phyloP scores from a whole-genome alignment of 2,888 invertebrate genomes.

The Agrochola lychnidis region DNA sequence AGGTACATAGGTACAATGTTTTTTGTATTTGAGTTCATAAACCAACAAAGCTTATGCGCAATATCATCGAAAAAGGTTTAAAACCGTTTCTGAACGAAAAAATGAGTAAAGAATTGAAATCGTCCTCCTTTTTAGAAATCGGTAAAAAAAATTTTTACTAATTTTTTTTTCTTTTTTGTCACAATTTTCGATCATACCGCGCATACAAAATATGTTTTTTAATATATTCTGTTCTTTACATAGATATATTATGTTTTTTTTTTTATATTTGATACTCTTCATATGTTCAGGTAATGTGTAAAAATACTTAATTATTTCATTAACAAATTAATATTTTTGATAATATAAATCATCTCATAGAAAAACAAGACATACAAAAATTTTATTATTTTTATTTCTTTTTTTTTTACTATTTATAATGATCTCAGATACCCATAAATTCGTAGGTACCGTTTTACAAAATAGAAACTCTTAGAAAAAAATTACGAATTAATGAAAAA shows the following conservation, averaged over 20 bases:
- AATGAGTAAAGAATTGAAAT: conserved; percentile 29
- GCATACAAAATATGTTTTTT: conserved; percentile 84
- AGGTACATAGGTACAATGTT: conserved; percentile 90
- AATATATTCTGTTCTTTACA: conserved; percentile 86
- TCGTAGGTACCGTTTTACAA: conserved; percentile 82
- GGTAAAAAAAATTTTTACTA: conserved; percentile 32
- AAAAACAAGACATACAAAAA: conserved; percentile 87
- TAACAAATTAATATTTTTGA: conserved; percentile 87
- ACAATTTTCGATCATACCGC: conserved; percentile 75
- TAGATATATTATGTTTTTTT: conserved; percentile 78
- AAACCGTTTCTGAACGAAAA: conserved; percentile 50
- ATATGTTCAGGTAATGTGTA: conserved; percentile 89
- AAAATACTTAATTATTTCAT: conserved; percentile 88
- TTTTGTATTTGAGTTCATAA: conserved; percentile 84
- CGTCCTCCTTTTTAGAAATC: not conserved
- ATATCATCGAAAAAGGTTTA: conserved; percentile 73
- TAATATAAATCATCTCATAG: conserved; percentile 88
- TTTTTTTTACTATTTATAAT: conserved; percentile 70
- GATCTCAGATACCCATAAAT: conserved; percentile 78
- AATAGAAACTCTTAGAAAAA: conserved; percentile 84
- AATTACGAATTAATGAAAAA: conserved; percentile 66
- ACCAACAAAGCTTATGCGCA: conserved; percentile 86
- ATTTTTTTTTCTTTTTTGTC: conserved; percentile 35
- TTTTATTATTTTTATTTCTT: conserved; percentile 70
- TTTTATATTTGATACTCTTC: conserved; percentile 83